These are phyloP conservation scores for Frankliniella fusca DNA, from an alignment of 2,888 invertebrate species.

Conservation along the genomic window DNA sequence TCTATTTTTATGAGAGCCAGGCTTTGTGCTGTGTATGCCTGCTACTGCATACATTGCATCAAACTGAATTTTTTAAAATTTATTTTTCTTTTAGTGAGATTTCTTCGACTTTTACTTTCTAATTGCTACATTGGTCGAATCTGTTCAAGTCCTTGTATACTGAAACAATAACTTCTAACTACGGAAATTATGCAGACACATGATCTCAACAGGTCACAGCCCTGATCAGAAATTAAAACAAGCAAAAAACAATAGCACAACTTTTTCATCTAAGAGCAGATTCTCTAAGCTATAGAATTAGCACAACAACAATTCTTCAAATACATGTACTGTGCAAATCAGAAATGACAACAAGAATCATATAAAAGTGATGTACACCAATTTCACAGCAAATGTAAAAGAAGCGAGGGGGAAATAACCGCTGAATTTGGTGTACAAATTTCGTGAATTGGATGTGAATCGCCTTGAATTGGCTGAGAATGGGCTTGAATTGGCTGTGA, in stretches of 20 bases:
- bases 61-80: background rate
- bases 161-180: background rate
- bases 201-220: slow-evolving; percentile 6
- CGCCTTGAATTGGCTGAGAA: too few species aligned
- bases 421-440: too few species aligned
- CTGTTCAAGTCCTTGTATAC: background rate
- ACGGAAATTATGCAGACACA: background rate
- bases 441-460: too few species aligned
- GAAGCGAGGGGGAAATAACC: too few species aligned
- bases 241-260: too few species aligned
- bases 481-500: too few species aligned
- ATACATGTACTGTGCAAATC: too few species aligned
- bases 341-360: background rate
- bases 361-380: background rate
- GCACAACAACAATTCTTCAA: too few species aligned
- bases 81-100: background rate
- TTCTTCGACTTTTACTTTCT: slow-evolving; percentile 14
- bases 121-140: slow-evolving; percentile 23
- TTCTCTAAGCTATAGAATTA: too few species aligned
- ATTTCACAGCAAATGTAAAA: background rate
- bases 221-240: background rate
- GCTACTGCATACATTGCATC: background rate
- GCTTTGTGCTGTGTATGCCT: background rate
- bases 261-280: too few species aligned
- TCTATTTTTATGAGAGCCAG: background rate